Conservation (phyloP, 2,888 invertebrate genomes). For the Antitype chi region DNA sequence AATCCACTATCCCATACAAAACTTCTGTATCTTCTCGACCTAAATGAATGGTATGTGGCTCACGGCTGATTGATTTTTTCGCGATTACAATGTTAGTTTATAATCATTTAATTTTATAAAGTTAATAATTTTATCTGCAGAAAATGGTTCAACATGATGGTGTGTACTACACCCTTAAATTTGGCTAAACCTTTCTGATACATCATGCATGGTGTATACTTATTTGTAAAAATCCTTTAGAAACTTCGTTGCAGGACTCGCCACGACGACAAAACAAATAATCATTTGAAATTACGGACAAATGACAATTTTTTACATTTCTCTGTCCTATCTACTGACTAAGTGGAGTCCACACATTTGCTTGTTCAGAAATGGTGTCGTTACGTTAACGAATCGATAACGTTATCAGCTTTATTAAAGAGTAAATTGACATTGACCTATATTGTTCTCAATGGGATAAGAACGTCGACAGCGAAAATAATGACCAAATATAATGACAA, state of each 20-base stretch:
- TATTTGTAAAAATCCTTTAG: neutral
- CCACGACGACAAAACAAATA: neutral
- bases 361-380: neutral
- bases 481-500: neutral
- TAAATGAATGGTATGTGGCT: no score
- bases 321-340: neutral
- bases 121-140: no score
- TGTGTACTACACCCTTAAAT: neutral
- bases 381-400: conserved; percentile 20
- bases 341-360: neutral
- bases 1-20: no score
- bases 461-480: neutral
- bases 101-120: no score
- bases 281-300: neutral
- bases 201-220: neutral
- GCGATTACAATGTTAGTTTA: neutral
- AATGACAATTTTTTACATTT: neutral
- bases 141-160: neutral
- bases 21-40: no score
- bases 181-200: neutral
- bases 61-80: no score
- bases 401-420: conserved; percentile 18
- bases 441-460: neutral
- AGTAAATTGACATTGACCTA: conserved; percentile 27
- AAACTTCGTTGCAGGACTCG: neutral